A percentile compares a stretch with the other conserved stretches of the same genome.
Evolutionary conservation across 2,113 vertebrate species (phyloP).

Genomic region (Aptenodytes forsteri): DNA sequence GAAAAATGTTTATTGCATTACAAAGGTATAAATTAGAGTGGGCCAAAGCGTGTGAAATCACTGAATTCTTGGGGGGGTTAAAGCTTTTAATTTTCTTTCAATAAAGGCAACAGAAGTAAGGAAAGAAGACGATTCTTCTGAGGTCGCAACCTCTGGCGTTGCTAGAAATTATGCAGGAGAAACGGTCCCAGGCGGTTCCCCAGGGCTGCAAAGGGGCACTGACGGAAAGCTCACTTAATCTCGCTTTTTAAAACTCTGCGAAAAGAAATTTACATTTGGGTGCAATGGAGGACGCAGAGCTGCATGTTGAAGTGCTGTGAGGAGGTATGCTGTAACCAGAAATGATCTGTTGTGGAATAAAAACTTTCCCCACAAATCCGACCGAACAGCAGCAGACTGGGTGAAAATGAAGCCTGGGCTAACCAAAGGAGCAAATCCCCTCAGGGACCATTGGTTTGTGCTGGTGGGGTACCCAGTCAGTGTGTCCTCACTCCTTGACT

Average conservation of each 20-base stretch:
- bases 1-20: slow-evolving; percentile 25
- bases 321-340: background rate
- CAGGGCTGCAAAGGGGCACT: background rate
- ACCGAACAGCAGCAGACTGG: background rate
- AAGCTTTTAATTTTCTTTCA: slow-evolving; percentile 23
- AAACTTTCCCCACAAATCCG: background rate
- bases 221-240: background rate
- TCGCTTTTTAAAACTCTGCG: background rate
- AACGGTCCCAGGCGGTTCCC: background rate
- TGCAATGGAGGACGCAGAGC: background rate
- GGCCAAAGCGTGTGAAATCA: background rate
- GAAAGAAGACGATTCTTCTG: background rate
- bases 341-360: background rate
- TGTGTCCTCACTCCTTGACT: background rate
- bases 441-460: background rate
- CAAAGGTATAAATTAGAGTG: slow-evolving; percentile 30
- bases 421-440: background rate
- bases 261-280: background rate
- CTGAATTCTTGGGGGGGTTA: background rate
- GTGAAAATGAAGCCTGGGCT: background rate
- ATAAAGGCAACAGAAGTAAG: background rate
- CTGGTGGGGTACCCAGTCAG: background rate
- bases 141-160: background rate
- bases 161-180: background rate
- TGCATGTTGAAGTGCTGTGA: background rate